phyloP scores from a whole-genome alignment of 2,113 vertebrate species.

The Sylvia atricapilla region DNA sequence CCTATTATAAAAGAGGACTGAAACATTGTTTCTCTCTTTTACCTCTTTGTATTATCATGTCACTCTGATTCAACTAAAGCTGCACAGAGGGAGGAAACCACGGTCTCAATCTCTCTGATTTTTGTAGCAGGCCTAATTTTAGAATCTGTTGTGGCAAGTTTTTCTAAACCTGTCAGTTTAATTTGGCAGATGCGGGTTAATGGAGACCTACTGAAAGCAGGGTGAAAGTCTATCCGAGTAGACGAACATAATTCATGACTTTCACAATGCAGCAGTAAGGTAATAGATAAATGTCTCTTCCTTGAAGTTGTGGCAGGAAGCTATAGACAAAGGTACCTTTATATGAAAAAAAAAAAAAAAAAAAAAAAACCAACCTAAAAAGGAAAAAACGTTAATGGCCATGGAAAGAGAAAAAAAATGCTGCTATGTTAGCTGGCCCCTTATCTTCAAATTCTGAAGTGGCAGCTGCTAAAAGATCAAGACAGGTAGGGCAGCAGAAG shows the following conservation, averaged over 20 bases:
- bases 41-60: constrained; percentile 46
- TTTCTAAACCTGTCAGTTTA: constrained; percentile 65
- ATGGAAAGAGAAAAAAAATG: constrained; percentile 5
- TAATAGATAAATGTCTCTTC: constrained; percentile 34
- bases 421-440: constrained; percentile 27
- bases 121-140: constrained; percentile 56
- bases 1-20: constrained; percentile 33
- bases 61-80: constrained; percentile 58
- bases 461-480: constrained; percentile 51
- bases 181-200: constrained; percentile 61
- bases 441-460: constrained; percentile 63
- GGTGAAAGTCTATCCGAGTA: constrained; percentile 41
- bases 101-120: constrained; percentile 36
- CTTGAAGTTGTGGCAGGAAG: constrained; percentile 46
- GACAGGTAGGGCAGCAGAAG: constrained; percentile 27
- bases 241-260: constrained; percentile 28
- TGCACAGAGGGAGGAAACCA: constrained; percentile 45
- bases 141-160: constrained; percentile 62
- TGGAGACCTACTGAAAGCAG: constrained; percentile 57
- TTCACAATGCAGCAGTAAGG: background rate
- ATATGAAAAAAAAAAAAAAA: background rate
- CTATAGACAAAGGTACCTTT: constrained; percentile 31
- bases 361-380: background rate
- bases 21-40: constrained; percentile 58
- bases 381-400: constrained; percentile 51